Base-by-base conservation (phyloP, 2,888 invertebrate species). In the Bugulina stolonifera region DNA sequence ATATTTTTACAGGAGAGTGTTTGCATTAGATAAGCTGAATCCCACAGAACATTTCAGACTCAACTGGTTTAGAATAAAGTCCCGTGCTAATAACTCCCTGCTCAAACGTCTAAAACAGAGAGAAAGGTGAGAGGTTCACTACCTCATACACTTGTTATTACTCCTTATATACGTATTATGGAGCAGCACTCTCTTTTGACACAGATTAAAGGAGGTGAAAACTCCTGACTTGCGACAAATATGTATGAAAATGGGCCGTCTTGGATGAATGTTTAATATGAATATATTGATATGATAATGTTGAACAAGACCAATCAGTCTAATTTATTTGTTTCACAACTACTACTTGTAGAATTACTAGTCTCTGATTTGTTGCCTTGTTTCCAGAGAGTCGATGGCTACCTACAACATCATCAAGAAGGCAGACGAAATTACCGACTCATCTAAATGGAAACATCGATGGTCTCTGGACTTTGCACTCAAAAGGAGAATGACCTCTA, bases 361-460 rank as follows among this genome's bases (percentile, higher is more conserved):
- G n/a, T n/a, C n/a, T n/a, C n/a, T n/a, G n/a, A n/a, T n/a, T n/a
- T n/a, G n/a, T n/a, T n/a, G n/a, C n/a, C n/a, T n/a, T n/a, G n/a
- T n/a, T n/a, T 43, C 10, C 32, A 64, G 64, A n/a, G 32, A 32
- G 5, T 14, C 25, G 25, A 32, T 32, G 34, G n/a, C 10, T 14
- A 64, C 10, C 29, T 64, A 64, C 27, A 22, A 34, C 27, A 14
- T 1, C n/a, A 32, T 32, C 10, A 64, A 34, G 32, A 14, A 3
- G 18, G 27, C 2, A 3, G 10, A 32, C 25, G 32, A 34, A 27
- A 27, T 29, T 32, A 64, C 25, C 18, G 64, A 64, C 29, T 25
- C 64, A 3, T 10, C 64, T 32, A 64, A 64, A 32, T 64, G 64
- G 64, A 64, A 34, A n/a, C 64, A 64, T 64, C 64, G 32, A 32